These are phyloP conservation scores for Brachystomella parvula DNA, from an alignment of 1,140 invertebrate genomes.

Conservation along the genomic window DNA sequence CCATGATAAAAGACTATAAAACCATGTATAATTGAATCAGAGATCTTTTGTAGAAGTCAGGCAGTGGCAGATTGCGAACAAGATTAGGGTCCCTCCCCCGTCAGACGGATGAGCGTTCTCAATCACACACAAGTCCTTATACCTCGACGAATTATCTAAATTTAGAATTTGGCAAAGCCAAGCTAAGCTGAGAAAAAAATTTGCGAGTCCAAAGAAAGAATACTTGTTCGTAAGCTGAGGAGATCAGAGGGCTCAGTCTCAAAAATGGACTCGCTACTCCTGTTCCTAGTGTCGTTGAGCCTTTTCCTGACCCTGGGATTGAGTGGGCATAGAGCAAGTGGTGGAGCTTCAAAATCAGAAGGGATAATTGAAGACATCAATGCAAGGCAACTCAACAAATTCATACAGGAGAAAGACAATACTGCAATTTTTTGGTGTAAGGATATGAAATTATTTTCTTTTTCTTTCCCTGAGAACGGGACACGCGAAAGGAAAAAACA, in stretches of 20 bases:
- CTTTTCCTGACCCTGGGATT: neutral
- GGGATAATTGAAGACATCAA: constrained; percentile 32
- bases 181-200: neutral
- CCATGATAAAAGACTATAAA: too few relatives aligned
- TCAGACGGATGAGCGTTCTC: too few relatives aligned
- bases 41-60: too few relatives aligned
- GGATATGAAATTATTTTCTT: constrained; percentile 44
- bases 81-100: too few relatives aligned
- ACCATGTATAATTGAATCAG: too few relatives aligned
- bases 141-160: neutral
- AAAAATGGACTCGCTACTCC: neutral
- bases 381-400: constrained; percentile 19
- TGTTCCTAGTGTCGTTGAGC: neutral
- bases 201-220: neutral
- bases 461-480: neutral
- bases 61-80: too few relatives aligned
- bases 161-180: neutral
- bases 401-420: constrained; percentile 61
- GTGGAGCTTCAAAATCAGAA: neutral
- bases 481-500: too few relatives aligned
- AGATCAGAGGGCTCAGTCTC: neutral
- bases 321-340: neutral
- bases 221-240: neutral
- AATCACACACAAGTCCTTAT: too few relatives aligned
- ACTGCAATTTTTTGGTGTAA: constrained; percentile 94